Conservation (phyloP, 2,113 vertebrate genomes). For the Odontesthes bonariensis region DNA sequence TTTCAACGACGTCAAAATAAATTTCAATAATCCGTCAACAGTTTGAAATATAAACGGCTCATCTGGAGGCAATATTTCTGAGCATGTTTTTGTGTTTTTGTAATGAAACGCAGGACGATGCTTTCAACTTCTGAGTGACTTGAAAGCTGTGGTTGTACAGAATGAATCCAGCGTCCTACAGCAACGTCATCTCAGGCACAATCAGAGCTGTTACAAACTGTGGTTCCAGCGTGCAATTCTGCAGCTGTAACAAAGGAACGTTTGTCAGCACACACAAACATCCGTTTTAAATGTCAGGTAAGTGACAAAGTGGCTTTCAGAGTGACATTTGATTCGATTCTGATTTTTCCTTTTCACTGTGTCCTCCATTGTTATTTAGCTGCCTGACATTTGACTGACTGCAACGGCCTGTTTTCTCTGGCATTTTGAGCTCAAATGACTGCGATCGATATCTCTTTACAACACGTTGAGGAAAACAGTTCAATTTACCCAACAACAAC, state of each 20-base stretch:
- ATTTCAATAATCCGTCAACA: too few relatives aligned
- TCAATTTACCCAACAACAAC: not conserved
- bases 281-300: slow-evolving; percentile 51
- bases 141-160: too few relatives aligned
- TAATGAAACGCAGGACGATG: too few relatives aligned
- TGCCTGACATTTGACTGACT: slow-evolving; percentile 38
- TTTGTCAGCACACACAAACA: slow-evolving; percentile 25
- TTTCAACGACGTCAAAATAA: too few relatives aligned
- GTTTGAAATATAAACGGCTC: too few relatives aligned
- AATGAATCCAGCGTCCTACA: too few relatives aligned
- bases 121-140: too few relatives aligned
- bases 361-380: slow-evolving; percentile 37
- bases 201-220: not conserved
- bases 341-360: slow-evolving; percentile 17
- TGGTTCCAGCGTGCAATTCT: not conserved
- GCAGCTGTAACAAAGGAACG: not conserved
- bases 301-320: slow-evolving; percentile 30
- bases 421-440: slow-evolving; percentile 47
- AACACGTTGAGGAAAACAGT: slow-evolving; percentile 8
- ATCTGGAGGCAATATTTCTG: too few relatives aligned
- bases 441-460: slow-evolving; percentile 41
- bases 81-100: too few relatives aligned
- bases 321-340: slow-evolving; percentile 52
- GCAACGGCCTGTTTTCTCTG: slow-evolving; percentile 16
- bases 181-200: not conserved